These are phyloP conservation scores for Syngnathus scovelli DNA, from an alignment of 2,113 vertebrate species.

Conservation along the genomic window DNA sequence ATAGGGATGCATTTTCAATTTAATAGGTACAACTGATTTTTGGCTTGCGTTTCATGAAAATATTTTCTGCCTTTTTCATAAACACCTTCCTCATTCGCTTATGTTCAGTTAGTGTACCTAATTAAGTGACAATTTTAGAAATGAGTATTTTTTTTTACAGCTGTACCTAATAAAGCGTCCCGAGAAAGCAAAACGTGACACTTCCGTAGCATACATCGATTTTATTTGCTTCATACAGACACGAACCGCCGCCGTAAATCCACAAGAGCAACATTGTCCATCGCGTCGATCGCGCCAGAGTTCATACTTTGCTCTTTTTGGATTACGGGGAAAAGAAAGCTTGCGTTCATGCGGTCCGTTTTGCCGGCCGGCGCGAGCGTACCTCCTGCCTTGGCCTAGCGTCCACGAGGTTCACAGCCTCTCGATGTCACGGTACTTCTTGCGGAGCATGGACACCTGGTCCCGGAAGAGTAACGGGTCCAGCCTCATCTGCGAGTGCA, in stretches of 20 bases:
- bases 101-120: too few relatives aligned
- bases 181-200: neutral
- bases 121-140: too few relatives aligned
- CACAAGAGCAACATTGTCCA: conserved; percentile 34
- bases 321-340: neutral
- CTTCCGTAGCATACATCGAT: conserved; percentile 45
- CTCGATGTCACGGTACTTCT: conserved; percentile 78
- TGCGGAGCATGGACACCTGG: conserved; percentile 78
- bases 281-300: neutral
- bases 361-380: neutral
- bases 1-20: neutral
- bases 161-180: neutral
- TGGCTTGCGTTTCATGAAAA: too few relatives aligned
- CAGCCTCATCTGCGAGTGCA: conserved; percentile 76
- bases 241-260: conserved; percentile 44
- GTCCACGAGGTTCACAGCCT: conserved; percentile 55
- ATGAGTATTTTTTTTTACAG: neutral
- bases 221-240: conserved; percentile 49
- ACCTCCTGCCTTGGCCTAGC: neutral
- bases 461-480: conserved; percentile 77
- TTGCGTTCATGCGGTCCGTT: neutral
- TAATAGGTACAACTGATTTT: neutral
- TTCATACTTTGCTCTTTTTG: neutral
- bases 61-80: too few relatives aligned
- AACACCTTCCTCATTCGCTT: too few relatives aligned